Base-by-base conservation (phyloP, 1,140 invertebrate species). In the Oryzaephilus surinamensis region DNA sequence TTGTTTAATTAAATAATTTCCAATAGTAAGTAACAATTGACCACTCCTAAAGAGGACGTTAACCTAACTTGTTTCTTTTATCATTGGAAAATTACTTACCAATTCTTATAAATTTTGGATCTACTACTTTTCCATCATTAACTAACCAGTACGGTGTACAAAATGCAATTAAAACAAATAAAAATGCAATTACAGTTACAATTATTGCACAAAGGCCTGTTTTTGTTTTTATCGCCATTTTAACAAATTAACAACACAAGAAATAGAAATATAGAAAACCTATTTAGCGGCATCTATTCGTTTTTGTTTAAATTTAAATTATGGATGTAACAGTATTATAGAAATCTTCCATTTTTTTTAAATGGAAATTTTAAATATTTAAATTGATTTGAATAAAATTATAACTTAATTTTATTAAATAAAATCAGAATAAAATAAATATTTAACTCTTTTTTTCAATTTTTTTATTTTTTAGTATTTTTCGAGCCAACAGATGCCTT, bases 81-180 rank as follows among this genome's bases (percentile, higher is more conserved):
- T 21, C 6, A 14, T 7, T 27, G 10, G 24, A n/a, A 39, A 30
- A 34, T 11, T 12, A 55, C 67, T 72, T 70, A 85, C 84, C 84
- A 41, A 90, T 74, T 65, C 79, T 80, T 32, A 80, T 64, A 65
- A 93, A 92, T 55, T 82, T 79, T 10, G 84, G 81, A 50, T 84
- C 72, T 42, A 71, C 67, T 12, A 89, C 63, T 64, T 81, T 74
- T 2, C 84, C 83, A 66, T 92, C 87, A 10, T 84, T 87, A 48
- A 86, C 80, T 14, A 97, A 64, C 92, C 93, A 97, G 60, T 87
- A 87, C 15, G 91, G 90, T 50, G 89, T 90, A 37, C 81, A 81
- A 64, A 95, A 97, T 2, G 90, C 79, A 38, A 94, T 77, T 4
- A 94, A 62, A 44, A 92, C 77, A 41, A 86, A 76, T 43, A 86